phyloP scores from a whole-genome alignment of 2,113 vertebrate species.

The Poicephalus gulielmi region DNA sequence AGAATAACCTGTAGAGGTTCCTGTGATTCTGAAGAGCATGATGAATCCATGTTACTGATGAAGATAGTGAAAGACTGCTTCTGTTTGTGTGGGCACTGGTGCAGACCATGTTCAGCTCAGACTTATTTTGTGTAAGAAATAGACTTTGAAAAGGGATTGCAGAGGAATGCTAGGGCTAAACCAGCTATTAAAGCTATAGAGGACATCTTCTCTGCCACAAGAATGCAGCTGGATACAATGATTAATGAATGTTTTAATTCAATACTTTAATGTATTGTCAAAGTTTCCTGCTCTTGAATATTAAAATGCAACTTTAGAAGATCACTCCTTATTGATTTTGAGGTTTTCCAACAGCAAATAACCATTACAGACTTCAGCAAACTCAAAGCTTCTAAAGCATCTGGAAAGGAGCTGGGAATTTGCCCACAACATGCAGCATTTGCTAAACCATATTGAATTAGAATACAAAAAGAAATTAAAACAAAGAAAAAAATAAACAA shows the following conservation, averaged over 20 bases:
- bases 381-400: not conserved
- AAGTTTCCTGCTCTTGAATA: not conserved
- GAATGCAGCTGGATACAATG: not conserved
- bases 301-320: not conserved
- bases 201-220: not conserved
- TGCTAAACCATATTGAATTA: not conserved
- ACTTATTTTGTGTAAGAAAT: not conserved
- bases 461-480: not conserved
- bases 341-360: not conserved
- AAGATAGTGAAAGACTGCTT: not conserved
- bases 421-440: not conserved
- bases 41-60: not conserved
- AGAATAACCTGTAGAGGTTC: not conserved
- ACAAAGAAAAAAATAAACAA: not conserved
- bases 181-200: not conserved
- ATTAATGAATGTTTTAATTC: not conserved
- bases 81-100: not conserved
- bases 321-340: not conserved
- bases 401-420: not conserved
- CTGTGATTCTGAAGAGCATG: not conserved
- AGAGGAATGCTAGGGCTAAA: not conserved
- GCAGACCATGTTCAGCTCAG: not conserved
- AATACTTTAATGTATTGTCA: conserved; percentile 6
- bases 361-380: not conserved
- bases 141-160: not conserved